phyloP scores from a whole-genome alignment of 2,797 vertebrate species.

The Bovichtus diacanthus region DNA sequence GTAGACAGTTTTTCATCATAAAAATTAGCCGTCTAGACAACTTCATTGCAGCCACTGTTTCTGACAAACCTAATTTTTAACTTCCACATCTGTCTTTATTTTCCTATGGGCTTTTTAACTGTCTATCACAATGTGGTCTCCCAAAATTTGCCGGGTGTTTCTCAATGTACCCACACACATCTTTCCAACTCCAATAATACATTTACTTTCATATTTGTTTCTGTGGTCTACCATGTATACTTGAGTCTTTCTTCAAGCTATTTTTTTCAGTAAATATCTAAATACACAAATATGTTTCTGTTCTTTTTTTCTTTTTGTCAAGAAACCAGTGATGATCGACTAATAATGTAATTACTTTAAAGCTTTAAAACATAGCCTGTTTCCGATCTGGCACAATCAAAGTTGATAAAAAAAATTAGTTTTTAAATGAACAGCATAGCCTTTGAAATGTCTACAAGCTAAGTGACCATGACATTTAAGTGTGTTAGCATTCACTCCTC shows the following conservation, averaged over 20 bases:
- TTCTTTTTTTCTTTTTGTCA: constrained; percentile 28
- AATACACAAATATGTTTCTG: constrained; percentile 56
- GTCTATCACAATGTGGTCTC: constrained; percentile 78
- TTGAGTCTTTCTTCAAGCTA: constrained; percentile 62
- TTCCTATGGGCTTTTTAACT: constrained; percentile 75
- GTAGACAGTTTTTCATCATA: constrained; percentile 66
- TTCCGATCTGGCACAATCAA: constrained; percentile 26
- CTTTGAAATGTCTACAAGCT: constrained; percentile 19
- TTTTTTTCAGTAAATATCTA: constrained; percentile 63
- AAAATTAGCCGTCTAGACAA: constrained; percentile 72
- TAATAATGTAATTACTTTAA: constrained; percentile 20
- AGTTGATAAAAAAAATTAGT: constrained; percentile 35
- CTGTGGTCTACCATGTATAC: constrained; percentile 73
- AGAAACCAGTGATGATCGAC: constrained; percentile 22
- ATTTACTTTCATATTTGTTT: constrained; percentile 74
- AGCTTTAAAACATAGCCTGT: constrained; percentile 17
- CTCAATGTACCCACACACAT: constrained; percentile 70
- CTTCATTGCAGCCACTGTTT: constrained; percentile 68
- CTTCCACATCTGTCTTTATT: constrained; percentile 84
- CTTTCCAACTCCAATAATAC: constrained; percentile 73
- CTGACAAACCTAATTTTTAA: constrained; percentile 73
- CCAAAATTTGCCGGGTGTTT: constrained; percentile 74
- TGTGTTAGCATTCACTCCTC: constrained; percentile 63
- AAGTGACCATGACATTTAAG: constrained; percentile 51
- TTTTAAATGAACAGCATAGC: constrained; percentile 7